Conservation (phyloP, 1,140 invertebrate species). For the Paraescarpia echinospica region DNA sequence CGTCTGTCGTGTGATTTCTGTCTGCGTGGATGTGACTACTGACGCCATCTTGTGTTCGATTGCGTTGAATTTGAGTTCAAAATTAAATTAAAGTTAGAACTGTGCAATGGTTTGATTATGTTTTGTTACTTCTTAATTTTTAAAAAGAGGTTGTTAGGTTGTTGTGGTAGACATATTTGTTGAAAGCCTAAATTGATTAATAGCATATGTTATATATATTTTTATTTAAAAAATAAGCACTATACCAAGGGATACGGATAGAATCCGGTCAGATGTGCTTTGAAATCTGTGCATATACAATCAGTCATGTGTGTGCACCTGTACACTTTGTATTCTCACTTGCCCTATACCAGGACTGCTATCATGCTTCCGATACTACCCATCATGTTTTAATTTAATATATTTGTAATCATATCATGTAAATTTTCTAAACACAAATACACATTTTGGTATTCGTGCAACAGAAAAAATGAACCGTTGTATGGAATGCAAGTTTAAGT, state of each 20-base stretch:
- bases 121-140: neutral
- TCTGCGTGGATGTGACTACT: neutral
- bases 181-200: neutral
- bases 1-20: neutral
- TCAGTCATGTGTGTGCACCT: neutral
- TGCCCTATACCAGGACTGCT: neutral
- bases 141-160: no score
- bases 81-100: neutral
- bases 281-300: neutral
- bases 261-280: neutral
- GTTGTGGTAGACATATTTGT: neutral
- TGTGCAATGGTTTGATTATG: neutral
- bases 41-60: neutral
- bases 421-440: neutral
- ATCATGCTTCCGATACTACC: neutral
- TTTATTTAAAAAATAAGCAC: neutral
- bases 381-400: neutral
- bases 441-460: neutral
- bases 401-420: neutral
- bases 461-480: neutral
- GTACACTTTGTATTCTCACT: neutral
- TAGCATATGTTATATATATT: no score
- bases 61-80: neutral
- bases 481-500: neutral
- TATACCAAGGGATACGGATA: neutral